phyloP scores from a whole-genome alignment of 2,888 invertebrate species.

The Rhamphomyia laevipes region DNA sequence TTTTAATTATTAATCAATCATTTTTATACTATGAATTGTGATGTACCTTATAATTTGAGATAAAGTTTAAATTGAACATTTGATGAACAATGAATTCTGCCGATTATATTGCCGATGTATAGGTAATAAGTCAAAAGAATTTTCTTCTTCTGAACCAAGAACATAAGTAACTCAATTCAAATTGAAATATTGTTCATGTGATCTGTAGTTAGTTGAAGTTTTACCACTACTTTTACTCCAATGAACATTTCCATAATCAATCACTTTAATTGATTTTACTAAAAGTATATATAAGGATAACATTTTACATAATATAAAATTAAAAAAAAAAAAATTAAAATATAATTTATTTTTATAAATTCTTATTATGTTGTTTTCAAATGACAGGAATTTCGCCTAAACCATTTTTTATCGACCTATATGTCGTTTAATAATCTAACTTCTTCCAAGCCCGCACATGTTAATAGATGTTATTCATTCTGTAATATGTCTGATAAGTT shows the following conservation, averaged over 20 bases:
- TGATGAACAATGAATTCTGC: slow-evolving; percentile 51
- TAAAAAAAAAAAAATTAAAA: no score
- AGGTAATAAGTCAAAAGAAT: slow-evolving; percentile 49
- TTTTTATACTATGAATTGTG: background rate
- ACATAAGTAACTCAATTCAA: slow-evolving; percentile 26
- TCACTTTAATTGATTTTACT: background rate
- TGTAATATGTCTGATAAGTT: no score
- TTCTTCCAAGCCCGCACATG: no score
- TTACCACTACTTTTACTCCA: slow-evolving; percentile 23
- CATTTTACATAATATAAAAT: no score
- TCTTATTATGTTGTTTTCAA: no score
- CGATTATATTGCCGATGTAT: slow-evolving; percentile 70
- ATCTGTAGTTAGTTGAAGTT: slow-evolving; percentile 19
- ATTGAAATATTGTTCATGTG: slow-evolving; percentile 31
- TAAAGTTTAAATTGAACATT: slow-evolving; percentile 65
- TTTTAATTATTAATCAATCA: background rate
- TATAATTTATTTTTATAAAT: no score
- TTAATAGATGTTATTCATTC: no score
- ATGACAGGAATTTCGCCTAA: no score
- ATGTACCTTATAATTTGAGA: slow-evolving; percentile 49
- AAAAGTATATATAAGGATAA: no score
- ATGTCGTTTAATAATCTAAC: no score
- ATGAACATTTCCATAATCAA: slow-evolving; percentile 31
- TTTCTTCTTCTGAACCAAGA: slow-evolving; percentile 31
- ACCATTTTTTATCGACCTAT: no score